phyloP scores from a whole-genome alignment of 2,113 vertebrate genomes.

The Nematolebias whitei region DNA sequence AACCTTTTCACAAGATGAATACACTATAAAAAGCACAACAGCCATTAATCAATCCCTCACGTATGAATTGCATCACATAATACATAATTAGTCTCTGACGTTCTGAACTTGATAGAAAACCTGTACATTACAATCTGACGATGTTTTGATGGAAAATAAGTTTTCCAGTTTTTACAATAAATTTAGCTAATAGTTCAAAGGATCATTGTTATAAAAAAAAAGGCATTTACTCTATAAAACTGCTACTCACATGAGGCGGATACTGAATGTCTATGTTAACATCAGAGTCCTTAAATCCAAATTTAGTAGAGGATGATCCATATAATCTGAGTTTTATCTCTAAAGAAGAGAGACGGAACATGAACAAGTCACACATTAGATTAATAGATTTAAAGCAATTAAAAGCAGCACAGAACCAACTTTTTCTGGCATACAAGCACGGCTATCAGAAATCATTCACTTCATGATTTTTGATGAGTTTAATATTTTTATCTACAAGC shows the following conservation, averaged over 20 bases:
- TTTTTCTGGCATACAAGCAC: neutral
- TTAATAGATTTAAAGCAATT: neutral
- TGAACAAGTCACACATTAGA: neutral
- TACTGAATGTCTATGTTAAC: slow-evolving; percentile 93
- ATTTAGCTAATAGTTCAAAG: neutral
- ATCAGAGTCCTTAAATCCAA: slow-evolving; percentile 94
- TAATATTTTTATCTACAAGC: neutral
- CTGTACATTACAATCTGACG: too few species aligned
- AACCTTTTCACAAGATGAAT: slow-evolving; percentile 61
- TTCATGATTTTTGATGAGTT: neutral
- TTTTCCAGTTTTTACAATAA: too few species aligned
- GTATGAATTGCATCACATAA: too few species aligned
- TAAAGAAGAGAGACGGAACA: slow-evolving; percentile 63
- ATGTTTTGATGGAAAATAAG: too few species aligned
- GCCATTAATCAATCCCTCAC: neutral
- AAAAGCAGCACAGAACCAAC: too few species aligned
- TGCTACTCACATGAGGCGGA: slow-evolving; percentile 87
- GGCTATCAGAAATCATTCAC: neutral
- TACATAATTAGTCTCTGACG: too few species aligned
- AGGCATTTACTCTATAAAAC: slow-evolving; percentile 14
- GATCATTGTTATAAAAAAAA: too few species aligned
- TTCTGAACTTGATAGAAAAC: too few species aligned
- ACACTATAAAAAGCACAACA: slow-evolving; percentile 25
- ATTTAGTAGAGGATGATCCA: slow-evolving; percentile 90
- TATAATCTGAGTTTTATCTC: slow-evolving; percentile 93